These are phyloP conservation scores for Ailuropoda melanoleuca DNA, from an alignment of 2,113 vertebrate species.

Conservation along the genomic window DNA sequence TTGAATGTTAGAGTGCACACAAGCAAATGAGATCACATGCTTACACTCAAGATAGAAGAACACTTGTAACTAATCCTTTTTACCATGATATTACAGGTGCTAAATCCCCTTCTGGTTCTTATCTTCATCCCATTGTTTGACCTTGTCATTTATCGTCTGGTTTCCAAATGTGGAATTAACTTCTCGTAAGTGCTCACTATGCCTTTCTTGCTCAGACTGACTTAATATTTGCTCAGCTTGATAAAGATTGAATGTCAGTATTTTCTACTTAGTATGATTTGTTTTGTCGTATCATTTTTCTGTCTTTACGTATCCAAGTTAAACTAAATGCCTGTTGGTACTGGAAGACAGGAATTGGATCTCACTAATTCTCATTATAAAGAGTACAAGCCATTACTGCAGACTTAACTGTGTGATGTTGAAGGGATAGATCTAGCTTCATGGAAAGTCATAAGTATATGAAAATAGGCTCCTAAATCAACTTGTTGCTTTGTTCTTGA, in stretches of 20 bases:
- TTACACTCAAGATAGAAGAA: neutral
- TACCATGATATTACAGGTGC: constrained; percentile 88
- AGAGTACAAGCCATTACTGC: neutral
- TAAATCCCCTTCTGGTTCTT: constrained; percentile 97
- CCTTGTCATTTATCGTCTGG: constrained; percentile 92
- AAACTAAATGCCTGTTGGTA: neutral
- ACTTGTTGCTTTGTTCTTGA: neutral
- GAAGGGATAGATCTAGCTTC: neutral
- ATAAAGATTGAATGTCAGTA: neutral
- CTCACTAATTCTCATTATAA: neutral
- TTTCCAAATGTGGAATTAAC: constrained; percentile 90
- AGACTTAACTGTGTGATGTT: neutral
- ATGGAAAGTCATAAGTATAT: neutral
- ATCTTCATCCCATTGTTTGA: constrained; percentile 96
- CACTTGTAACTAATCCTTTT: constrained; percentile 42
- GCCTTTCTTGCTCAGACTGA: neutral
- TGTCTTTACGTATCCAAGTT: neutral
- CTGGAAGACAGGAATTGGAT: neutral
- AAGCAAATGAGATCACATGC: neutral
- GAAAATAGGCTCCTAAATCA: neutral
- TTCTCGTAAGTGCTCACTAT: constrained; percentile 91
- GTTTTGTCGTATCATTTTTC: constrained; percentile 1
- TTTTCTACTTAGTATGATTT: constrained; percentile 3
- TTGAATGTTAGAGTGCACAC: neutral
- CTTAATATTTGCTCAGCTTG: constrained; percentile 29